Evolutionary conservation across 2,797 vertebrate genomes (phyloP).

Genomic region (Varecia variegata): DNA sequence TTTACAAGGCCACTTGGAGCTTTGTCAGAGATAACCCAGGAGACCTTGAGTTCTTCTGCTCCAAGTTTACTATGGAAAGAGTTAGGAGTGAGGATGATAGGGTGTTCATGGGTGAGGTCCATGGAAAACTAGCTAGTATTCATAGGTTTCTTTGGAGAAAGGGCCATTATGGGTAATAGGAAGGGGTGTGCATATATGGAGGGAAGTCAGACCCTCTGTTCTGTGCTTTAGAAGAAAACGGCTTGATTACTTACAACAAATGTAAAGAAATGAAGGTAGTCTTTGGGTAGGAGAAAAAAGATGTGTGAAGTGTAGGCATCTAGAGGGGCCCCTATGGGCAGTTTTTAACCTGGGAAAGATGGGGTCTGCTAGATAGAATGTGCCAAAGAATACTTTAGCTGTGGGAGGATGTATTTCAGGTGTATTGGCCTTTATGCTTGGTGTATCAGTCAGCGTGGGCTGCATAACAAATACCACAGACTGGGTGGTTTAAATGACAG

Average conservation of each 20-base stretch:
- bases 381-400: neutral
- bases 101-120: neutral
- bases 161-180: neutral
- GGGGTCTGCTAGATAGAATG: neutral
- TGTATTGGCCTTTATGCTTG: neutral
- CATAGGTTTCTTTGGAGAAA: neutral
- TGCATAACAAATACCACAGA: neutral
- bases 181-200: neutral
- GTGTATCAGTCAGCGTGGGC: neutral
- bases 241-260: neutral
- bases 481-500: neutral
- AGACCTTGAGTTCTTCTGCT: neutral
- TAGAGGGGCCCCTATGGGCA: neutral
- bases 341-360: neutral
- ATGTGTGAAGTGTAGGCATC: neutral
- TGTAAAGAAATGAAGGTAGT: neutral
- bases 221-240: neutral
- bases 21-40: conserved; percentile 16
- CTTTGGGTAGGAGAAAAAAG: neutral
- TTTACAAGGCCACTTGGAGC: neutral
- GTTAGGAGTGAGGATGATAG: neutral
- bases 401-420: neutral
- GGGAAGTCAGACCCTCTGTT: neutral
- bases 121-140: neutral
- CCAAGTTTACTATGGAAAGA: neutral